These are phyloP conservation scores for Rhinolophus sinicus DNA, from an alignment of 2,113 vertebrate species.

Conservation along the genomic window DNA sequence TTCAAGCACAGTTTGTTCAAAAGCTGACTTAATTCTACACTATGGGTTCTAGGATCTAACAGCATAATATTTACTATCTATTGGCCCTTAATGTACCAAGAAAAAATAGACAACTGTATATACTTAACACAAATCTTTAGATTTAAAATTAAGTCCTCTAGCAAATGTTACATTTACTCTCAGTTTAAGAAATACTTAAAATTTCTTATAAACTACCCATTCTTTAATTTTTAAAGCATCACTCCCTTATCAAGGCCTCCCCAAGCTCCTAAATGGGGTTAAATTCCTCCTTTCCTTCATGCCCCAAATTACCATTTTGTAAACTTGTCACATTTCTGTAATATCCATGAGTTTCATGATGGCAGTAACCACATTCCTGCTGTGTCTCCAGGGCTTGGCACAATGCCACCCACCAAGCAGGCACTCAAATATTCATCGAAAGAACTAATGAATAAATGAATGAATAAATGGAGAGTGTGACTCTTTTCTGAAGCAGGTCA, in stretches of 20 bases:
- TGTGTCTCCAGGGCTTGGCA: neutral
- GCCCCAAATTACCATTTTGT: neutral
- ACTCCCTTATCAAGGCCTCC: fast-evolving
- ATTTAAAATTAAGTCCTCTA: neutral
- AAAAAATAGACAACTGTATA: neutral
- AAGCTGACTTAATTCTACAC: neutral
- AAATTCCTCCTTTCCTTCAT: neutral
- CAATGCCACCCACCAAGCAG: neutral
- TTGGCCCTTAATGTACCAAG: neutral
- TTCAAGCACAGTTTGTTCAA: neutral
- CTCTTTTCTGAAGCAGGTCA: neutral
- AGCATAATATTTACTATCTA: neutral
- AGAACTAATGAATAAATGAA: neutral
- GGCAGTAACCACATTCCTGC: neutral
- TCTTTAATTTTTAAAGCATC: neutral
- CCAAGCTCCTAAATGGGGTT: neutral
- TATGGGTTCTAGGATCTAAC: neutral
- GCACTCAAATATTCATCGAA: neutral
- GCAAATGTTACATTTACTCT: neutral
- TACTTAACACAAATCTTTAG: neutral
- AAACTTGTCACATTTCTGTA: neutral
- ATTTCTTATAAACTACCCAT: neutral
- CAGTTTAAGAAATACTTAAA: neutral
- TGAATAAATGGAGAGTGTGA: neutral
- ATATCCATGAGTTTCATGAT: neutral